Conservation (phyloP, 37 sponge, comb jelly and placozoan species). For the Cliona cf. orientalis region DNA sequence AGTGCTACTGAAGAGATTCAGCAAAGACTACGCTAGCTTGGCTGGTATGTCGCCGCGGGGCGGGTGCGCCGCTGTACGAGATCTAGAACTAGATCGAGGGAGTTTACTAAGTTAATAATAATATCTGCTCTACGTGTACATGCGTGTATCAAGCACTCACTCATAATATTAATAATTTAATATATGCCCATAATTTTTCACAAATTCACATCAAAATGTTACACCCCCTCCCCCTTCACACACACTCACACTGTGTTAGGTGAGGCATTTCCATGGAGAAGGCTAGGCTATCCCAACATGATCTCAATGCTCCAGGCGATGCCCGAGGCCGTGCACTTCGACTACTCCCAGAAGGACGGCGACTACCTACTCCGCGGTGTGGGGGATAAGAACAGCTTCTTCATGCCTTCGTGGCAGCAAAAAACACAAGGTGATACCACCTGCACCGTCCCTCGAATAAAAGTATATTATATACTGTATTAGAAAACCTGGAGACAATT, state of each 20-base stretch:
- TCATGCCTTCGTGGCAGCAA: constrained; percentile 37
- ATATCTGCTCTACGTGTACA: background rate
- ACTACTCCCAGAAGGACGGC: constrained; percentile 4
- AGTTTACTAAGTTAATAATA: background rate
- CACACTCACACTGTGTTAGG: constrained; percentile 8
- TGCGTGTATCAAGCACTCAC: background rate
- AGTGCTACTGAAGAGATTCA: constrained; percentile 39
- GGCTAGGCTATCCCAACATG: constrained; percentile 19
- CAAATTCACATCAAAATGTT: too few relatives aligned
- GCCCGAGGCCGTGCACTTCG: constrained; percentile 28
- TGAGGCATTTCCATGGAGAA: constrained; percentile 53
- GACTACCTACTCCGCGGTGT: constrained; percentile 23
- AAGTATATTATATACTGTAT: too few relatives aligned
- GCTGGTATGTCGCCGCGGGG: background rate
- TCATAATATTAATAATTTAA: too few relatives aligned
- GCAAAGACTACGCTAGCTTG: constrained; percentile 46
- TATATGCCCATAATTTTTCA: too few relatives aligned
- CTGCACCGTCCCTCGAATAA: background rate
- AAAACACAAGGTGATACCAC: constrained; percentile 37
- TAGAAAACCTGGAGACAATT: too few relatives aligned
- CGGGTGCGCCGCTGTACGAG: too few relatives aligned
- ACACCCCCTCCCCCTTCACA: too few relatives aligned
- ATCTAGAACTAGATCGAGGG: too few relatives aligned
- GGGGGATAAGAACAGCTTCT: background rate
- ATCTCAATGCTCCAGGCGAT: constrained; percentile 36